Evolutionary conservation across 2,797 vertebrate species (phyloP).

Genomic region (Cyclura pinguis): DNA sequence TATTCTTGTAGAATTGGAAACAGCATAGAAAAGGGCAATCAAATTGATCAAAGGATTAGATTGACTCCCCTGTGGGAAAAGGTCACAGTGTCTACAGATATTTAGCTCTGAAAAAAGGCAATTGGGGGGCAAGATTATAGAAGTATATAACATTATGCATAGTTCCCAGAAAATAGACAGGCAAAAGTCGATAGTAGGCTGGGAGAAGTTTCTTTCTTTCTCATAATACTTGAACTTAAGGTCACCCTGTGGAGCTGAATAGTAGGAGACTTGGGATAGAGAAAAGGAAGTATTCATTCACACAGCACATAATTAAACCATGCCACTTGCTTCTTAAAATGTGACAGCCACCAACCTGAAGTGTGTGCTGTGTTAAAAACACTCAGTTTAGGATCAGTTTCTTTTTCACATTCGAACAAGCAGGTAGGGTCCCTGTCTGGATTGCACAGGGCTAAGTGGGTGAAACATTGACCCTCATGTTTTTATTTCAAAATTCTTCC

Average conservation of each 20-base stretch:
- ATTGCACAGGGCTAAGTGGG: too few species aligned
- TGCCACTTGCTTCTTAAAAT: background rate
- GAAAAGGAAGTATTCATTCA: background rate
- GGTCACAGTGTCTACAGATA: background rate
- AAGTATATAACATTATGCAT: background rate
- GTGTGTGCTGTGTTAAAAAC: too few species aligned
- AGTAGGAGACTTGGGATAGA: background rate
- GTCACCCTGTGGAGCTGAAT: background rate
- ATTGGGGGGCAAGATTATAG: background rate
- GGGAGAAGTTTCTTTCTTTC: background rate
- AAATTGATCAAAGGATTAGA: background rate
- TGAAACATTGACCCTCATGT: too few species aligned
- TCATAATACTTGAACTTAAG: background rate
- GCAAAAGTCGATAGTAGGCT: too few species aligned
- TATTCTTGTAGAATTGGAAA: background rate
- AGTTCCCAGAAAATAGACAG: background rate
- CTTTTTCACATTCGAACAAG: too few species aligned
- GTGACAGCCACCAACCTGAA: too few species aligned
- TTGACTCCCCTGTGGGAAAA: background rate
- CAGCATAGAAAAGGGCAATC: background rate
- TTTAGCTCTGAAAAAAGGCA: background rate
- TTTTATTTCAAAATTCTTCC: too few species aligned
- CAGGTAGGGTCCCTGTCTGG: too few species aligned
- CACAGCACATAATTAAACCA: background rate
- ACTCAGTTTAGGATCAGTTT: too few species aligned